Percentiles rank a stretch among this genome's conserved stretches.
Evolutionary conservation across 2,113 vertebrate species (phyloP).

Genomic region (Gymnorhina tibicen): DNA sequence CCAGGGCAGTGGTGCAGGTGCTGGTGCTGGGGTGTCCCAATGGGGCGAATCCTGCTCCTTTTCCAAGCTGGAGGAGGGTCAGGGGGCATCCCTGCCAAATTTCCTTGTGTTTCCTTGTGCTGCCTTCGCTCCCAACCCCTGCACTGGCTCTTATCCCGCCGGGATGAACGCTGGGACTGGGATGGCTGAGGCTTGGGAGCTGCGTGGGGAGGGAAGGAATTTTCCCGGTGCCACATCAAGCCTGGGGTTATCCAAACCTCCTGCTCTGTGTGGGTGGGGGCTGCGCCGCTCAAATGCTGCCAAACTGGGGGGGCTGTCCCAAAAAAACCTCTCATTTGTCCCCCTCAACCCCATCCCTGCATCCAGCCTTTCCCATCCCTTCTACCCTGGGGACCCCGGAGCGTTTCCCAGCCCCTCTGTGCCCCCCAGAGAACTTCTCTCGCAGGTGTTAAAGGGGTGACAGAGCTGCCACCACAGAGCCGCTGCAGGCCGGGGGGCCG

Average conservation of each 20-base stretch:
- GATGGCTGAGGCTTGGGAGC: neutral
- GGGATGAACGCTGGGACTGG: neutral
- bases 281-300: neutral
- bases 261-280: neutral
- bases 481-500: neutral
- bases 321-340: neutral
- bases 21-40: neutral
- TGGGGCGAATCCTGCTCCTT: neutral
- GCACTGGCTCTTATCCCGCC: neutral
- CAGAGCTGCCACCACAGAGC: neutral
- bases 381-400: rapidly evolving
- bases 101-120: neutral
- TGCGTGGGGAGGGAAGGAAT: neutral
- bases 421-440: rapidly evolving
- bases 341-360: neutral
- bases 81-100: neutral
- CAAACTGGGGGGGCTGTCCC: neutral
- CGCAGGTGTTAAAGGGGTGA: neutral
- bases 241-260: neutral
- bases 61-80: neutral
- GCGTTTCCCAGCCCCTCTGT: neutral
- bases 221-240: neutral
- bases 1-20: too few relatives aligned
- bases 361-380: neutral
- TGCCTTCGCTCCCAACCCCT: neutral